Evolutionary conservation across 2,888 invertebrate genomes (phyloP).

Genomic region (Lissocephala sabroskyi): DNA sequence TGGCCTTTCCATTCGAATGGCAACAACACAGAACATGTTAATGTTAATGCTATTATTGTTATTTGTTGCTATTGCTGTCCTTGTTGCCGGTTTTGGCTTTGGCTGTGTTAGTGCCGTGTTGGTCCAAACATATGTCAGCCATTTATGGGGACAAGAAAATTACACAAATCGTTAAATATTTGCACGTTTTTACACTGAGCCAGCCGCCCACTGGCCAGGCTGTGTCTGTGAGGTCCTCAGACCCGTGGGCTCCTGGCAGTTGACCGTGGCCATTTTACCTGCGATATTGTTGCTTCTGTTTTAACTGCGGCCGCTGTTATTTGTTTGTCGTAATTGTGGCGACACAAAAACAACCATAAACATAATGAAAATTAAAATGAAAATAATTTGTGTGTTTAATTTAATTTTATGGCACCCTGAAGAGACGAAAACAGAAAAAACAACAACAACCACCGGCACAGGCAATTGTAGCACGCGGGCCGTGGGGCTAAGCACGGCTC

Average conservation of each 20-base stretch:
- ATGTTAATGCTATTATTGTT: conserved; percentile 21
- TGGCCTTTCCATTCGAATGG: neutral
- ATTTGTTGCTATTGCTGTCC: conserved; percentile 9
- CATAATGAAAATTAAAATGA: conserved; percentile 64
- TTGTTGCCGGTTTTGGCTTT: too few relatives aligned
- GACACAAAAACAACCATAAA: conserved; percentile 41
- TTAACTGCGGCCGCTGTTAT: too few relatives aligned
- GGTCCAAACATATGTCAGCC: conserved; percentile 54
- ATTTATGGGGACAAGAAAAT: conserved; percentile 62
- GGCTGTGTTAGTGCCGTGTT: too few relatives aligned
- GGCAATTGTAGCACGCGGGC: too few relatives aligned
- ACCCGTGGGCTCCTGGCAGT: conserved; percentile 25
- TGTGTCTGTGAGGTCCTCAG: conserved; percentile 27
- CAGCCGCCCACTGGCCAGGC: conserved; percentile 4
- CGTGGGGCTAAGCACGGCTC: too few relatives aligned
- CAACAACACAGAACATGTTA: conserved; percentile 13
- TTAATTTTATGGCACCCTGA: conserved; percentile 61
- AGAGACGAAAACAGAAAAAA: conserved; percentile 26
- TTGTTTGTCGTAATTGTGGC: conserved; percentile 59
- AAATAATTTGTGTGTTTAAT: conserved; percentile 63
- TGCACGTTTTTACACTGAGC: conserved; percentile 21
- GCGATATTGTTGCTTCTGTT: conserved; percentile 35
- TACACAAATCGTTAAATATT: conserved; percentile 66
- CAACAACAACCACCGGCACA: neutral
- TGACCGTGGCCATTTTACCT: conserved; percentile 40